Base-by-base conservation (phyloP, 2,888 invertebrate genomes). In the Syritta pipiens region DNA sequence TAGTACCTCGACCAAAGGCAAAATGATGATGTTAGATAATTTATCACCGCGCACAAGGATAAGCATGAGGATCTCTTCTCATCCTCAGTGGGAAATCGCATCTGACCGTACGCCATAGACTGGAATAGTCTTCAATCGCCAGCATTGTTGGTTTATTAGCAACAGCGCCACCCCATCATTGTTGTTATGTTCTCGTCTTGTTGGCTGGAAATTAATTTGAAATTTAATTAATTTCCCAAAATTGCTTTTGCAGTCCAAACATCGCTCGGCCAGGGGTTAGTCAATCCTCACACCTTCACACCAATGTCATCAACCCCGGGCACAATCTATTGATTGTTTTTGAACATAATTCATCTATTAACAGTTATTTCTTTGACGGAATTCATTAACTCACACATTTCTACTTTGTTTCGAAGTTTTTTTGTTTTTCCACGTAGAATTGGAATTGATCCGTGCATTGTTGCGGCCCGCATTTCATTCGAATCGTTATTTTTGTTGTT, bases 1-100 rank as follows among this genome's bases (percentile, higher is more conserved):
- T n/a, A n/a, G n/a, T n/a, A n/a, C n/a, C n/a, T n/a, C n/a, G 22
- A 44, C 37, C 24, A 32, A 44, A 65, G 35, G 26, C 55, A 26
- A 65, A 67, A 67, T 55, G 46, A 67, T 67, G 67, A 67, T 67
- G 67, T 67, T 48, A 37, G 46, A 55, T 67, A 55, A 48, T 67
- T 67, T 37, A 67, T 57, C 46, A 46, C 35, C 7, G 10, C 24
- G n/a, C 40, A n/a, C 46, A 5, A 46, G 24, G 24, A 46, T 12
- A 10, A 42, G 37, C 2, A 17, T 37, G 37, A 7, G 37, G 9
- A 17, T 17, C 17, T 3, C 28, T 9, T n/a, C 2, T n/a, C 37
- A 17, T 37, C 17, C 37, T 3, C 17, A 9, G 6, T 14, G 2
- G 37, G 17, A 37, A 17, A n/a, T n/a, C n/a, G n/a, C n/a, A n/a